Evolutionary conservation across 2,113 vertebrate genomes (phyloP), one percentile per base, ranked within the genome.

Genomic region (Aphyosemion australe): DNA sequence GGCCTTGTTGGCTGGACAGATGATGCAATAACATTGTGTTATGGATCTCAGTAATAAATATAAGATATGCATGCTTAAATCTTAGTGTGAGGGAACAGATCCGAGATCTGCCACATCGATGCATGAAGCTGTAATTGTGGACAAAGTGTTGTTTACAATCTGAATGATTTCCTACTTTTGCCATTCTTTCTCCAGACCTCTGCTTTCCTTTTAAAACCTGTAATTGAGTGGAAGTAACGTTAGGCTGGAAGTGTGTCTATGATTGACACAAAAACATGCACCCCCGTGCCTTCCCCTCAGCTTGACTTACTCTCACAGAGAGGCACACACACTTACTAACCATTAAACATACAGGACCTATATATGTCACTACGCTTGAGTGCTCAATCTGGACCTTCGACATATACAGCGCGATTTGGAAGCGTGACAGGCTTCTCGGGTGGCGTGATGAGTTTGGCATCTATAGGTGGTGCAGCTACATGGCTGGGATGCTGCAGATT

Each of bases 11-110:
- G 81, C 50, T 76, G 88, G 81, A 89, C 78, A 79, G 87, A 87
- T 90, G 85, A 88, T 78, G 85, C 85, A 88, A 88, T 88, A 78
- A 82, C 78, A 72, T 82, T 69, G 61, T 69, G 74, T 87, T 86
- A 87, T 80, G 74, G 85, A 85, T 82, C 64, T 75, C 52, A 62
- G 75, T 74, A 69, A 72, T 85, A 74, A 75, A 86, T 81, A 64
- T 77, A 65, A 78, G 82, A 64, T 75, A 65, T 53, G 51, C 48
- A 80, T 65, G 70, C 63, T 46, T 65, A 74, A 75, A 76, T 82
- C 65, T 52, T 43, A 43, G 66, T 47, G 61, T 65, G 54, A 61
- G 72, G 79, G 65, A 68, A 47, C 26, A 4, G 12, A 9, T 15
- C 16, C 32, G 32, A 61, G 48, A 70, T 32, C 71, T 60, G 66